Base-by-base conservation (phyloP, 2,888 invertebrate species). In the Tachina grossa region DNA sequence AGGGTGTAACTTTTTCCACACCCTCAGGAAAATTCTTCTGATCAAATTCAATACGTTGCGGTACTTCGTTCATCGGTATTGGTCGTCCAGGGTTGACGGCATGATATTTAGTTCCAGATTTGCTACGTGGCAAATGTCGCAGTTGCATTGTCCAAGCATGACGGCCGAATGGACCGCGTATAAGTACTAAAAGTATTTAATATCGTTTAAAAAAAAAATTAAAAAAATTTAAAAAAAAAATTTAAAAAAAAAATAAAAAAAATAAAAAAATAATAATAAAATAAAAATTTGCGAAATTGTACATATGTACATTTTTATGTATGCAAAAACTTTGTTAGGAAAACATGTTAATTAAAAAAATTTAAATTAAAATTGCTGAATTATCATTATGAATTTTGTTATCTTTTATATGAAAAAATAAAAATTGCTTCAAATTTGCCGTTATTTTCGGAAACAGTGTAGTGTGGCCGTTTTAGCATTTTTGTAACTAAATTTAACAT, bases 61-160 rank as follows among this genome's bases (percentile, higher is more conserved):
- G 93, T 87, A 91, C 91, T 88, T 96, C 96, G 87, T 95, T 95
- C 94, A 96, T 94, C 0, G 97, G 96, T 59, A 97, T 94, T 1
- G 97, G 97, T 68, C 97, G 93, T 88, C 95, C 95, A 1, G 94
- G 94, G 87, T 95, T 94, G 55, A 94, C 94, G 9, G 92, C 92
- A 85, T 93, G 92, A 79, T 92, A 92, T 90, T 95, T 95, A 0
- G 94, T 94, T 11, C 96, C 96, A 4, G 95, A 95, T 89, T 97
- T 96, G 90, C 96, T 95, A 53, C 98, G 94, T 0, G 98, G 97
- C 83, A 97, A 94, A 91, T 98, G 98, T 53, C 98, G 94, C 76
- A 97, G 93, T 90, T 97, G 96, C 94, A 97, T 95, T 10, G 97
- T 97, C 99, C 99, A 99, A 22, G 98, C 97, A 93, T 97, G 97